Evolutionary conservation across 2,888 invertebrate species (phyloP).

Genomic region (Rutpela maculata): DNA sequence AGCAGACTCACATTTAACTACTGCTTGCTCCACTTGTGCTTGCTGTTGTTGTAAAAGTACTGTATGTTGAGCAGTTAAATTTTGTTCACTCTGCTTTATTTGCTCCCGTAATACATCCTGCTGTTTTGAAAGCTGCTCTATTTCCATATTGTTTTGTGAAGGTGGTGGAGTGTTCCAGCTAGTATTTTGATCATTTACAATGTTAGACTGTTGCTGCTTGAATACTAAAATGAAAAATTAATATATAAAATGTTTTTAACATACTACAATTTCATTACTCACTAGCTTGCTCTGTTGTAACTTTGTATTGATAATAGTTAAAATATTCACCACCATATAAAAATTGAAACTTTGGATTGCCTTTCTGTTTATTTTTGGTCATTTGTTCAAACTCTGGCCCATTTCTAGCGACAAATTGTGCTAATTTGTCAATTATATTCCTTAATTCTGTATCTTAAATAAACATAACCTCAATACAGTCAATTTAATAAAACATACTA

Average conservation of each 20-base stretch:
- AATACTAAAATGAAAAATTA: conserved; percentile 76
- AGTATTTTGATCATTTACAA: conserved; percentile 62
- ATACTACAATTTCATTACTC: conserved; percentile 75
- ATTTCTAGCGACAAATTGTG: conserved; percentile 99
- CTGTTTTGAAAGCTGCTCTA: conserved; percentile 83
- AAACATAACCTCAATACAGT: conserved; percentile 60
- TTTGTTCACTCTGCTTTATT: conserved; percentile 96
- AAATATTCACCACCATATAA: conserved; percentile 96
- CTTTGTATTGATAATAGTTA: conserved; percentile 97
- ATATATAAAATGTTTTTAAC: neutral
- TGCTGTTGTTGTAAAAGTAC: conserved; percentile 92
- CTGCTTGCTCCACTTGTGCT: conserved; percentile 90
- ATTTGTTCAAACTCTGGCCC: conserved; percentile 99
- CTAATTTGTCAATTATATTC: conserved; percentile 98
- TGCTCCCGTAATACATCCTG: conserved; percentile 91
- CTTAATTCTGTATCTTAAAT: conserved; percentile 91
- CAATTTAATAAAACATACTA: conserved; percentile 18
- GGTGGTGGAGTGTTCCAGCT: conserved; percentile 64
- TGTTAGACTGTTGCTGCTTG: conserved; percentile 78
- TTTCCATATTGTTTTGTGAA: conserved; percentile 68
- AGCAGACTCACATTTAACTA: conserved; percentile 85
- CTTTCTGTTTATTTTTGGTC: conserved; percentile 98
- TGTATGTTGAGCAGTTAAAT: conserved; percentile 95
- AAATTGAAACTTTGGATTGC: conserved; percentile 98
- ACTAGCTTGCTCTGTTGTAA: conserved; percentile 95